Percentiles rank a stretch among this genome's conserved stretches.
Evolutionary conservation across 2,797 vertebrate species (phyloP).

Genomic region (Dendrocincla fuliginosa): DNA sequence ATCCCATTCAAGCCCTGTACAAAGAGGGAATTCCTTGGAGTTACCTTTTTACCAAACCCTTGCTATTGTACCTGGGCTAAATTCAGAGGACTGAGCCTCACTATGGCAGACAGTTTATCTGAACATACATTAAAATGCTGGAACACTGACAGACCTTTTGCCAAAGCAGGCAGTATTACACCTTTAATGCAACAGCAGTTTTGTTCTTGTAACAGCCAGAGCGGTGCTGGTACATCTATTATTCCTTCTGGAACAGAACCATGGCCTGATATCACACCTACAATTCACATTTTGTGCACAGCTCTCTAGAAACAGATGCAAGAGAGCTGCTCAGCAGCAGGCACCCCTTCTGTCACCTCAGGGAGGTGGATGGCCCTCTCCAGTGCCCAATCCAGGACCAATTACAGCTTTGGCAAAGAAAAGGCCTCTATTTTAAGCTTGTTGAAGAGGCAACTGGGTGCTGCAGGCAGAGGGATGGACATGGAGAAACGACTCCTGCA

Average conservation of each 20-base stretch:
- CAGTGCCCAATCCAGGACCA: background rate
- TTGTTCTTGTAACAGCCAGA: background rate
- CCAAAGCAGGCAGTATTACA: constrained; percentile 1
- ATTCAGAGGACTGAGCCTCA: background rate
- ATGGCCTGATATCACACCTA: background rate
- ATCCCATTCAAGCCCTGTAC: background rate
- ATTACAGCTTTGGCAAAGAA: background rate
- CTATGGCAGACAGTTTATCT: background rate
- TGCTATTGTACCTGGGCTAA: background rate
- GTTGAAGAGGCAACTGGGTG: background rate
- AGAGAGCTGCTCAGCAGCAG: background rate
- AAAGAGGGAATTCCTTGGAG: constrained; percentile 3
- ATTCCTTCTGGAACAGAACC: background rate
- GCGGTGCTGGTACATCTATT: constrained; percentile 4
- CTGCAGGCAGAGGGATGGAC: background rate
- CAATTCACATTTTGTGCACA: background rate
- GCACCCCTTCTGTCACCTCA: background rate
- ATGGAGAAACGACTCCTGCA: background rate
- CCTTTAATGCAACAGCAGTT: background rate
- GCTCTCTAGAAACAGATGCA: background rate
- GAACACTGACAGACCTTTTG: background rate
- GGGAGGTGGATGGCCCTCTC: background rate
- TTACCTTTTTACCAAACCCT: background rate
- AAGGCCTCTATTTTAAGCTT: constrained; percentile 14
- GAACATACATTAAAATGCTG: background rate